Conservation (phyloP, 2,797 vertebrate genomes). For the Semaprochilodus insignis region DNA sequence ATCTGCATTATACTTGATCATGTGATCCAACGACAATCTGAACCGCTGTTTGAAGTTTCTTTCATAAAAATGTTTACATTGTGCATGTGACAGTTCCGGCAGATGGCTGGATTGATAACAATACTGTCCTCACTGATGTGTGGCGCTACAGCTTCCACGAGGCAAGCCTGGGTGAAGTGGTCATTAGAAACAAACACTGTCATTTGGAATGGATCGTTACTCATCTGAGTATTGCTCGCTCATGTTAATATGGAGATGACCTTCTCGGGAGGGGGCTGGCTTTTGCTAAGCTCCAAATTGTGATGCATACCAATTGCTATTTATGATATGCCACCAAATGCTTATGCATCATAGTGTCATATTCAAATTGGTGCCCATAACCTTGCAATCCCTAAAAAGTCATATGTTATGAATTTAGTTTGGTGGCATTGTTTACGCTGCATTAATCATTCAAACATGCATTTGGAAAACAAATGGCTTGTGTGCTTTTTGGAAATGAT, state of each 20-base stretch:
- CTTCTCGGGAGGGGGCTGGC: slow-evolving; percentile 65
- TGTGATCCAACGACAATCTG: neutral
- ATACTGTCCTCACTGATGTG: slow-evolving; percentile 60
- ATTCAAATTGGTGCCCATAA: slow-evolving; percentile 69
- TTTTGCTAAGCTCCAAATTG: slow-evolving; percentile 66
- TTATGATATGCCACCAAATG: slow-evolving; percentile 65
- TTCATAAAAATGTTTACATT: slow-evolving; percentile 26
- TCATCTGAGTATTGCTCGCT: slow-evolving; percentile 67
- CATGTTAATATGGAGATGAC: slow-evolving; percentile 72
- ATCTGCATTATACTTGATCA: neutral
- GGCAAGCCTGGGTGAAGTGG: slow-evolving; percentile 63
- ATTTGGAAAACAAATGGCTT: slow-evolving; percentile 67
- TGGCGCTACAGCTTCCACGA: slow-evolving; percentile 59
- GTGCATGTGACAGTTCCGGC: slow-evolving; percentile 42
- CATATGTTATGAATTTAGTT: slow-evolving; percentile 71
- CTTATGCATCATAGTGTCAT: slow-evolving; percentile 72
- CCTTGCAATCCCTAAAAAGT: slow-evolving; percentile 67
- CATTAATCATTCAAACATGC: slow-evolving; percentile 69
- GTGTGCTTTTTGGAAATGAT: slow-evolving; percentile 62
- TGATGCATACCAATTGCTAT: slow-evolving; percentile 69
- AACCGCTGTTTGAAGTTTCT: slow-evolving; percentile 9
- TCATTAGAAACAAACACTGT: slow-evolving; percentile 65
- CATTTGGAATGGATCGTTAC: slow-evolving; percentile 69
- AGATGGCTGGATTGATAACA: slow-evolving; percentile 54
- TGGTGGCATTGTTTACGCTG: slow-evolving; percentile 66